phyloP scores from a whole-genome alignment of 2,113 vertebrate species.

The Gymnorhina tibicen region DNA sequence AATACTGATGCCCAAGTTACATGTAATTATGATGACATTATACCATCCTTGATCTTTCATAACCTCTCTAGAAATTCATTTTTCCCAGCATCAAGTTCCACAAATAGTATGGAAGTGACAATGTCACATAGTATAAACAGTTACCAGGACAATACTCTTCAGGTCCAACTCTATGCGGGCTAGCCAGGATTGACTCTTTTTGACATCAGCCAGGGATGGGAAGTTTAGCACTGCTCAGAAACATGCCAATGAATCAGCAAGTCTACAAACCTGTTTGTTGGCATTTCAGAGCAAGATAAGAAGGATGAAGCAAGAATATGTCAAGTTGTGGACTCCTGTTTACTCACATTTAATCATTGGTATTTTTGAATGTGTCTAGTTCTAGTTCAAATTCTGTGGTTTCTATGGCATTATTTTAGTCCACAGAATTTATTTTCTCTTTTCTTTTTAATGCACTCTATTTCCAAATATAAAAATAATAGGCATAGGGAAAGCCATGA shows the following conservation, averaged over 20 bases:
- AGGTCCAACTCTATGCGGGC: conserved; percentile 2
- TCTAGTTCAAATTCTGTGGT: not conserved
- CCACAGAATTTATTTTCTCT: not conserved
- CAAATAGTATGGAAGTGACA: conserved; percentile 48
- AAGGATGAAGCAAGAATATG: not conserved
- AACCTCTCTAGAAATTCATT: conserved; percentile 42
- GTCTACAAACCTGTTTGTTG: not conserved
- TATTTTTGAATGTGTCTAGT: not conserved
- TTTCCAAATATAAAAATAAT: not conserved
- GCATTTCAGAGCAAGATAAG: not conserved
- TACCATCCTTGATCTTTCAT: conserved; percentile 38
- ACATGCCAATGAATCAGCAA: conserved; percentile 7
- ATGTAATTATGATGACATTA: conserved; percentile 64
- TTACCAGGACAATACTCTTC: conserved; percentile 35
- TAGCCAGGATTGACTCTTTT: not conserved
- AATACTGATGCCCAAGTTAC: conserved; percentile 56
- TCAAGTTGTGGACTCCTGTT: not conserved
- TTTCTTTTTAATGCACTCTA: not conserved
- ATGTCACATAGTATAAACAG: conserved; percentile 43
- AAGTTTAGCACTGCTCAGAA: conserved; percentile 2
- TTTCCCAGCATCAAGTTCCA: conserved; percentile 33
- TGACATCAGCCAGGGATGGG: not conserved
- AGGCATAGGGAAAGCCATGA: not conserved
- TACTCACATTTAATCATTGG: not conserved
- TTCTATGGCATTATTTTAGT: not conserved